Evolutionary conservation across 2,113 vertebrate genomes (phyloP).

Genomic region (Ginglymostoma cirratum): DNA sequence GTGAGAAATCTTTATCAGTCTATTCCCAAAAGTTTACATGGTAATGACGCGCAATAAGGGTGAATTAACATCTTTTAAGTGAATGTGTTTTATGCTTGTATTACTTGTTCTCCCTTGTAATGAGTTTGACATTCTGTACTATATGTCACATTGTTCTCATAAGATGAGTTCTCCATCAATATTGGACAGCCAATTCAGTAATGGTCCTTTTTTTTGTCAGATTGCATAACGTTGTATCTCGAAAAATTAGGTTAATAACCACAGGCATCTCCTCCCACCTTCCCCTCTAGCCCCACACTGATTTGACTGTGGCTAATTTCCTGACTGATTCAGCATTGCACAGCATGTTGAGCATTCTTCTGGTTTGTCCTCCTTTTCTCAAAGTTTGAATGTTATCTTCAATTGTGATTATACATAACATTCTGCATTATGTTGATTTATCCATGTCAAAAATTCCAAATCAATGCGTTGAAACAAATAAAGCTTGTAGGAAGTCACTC

Average conservation of each 20-base stretch:
- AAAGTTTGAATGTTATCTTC: background rate
- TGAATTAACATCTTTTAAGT: background rate
- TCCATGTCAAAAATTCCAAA: background rate
- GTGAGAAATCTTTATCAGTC: background rate
- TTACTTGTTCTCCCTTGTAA: background rate
- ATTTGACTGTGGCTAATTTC: background rate
- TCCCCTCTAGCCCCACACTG: background rate
- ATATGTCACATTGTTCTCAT: background rate
- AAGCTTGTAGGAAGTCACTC: background rate
- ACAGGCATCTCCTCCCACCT: no score
- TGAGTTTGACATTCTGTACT: background rate
- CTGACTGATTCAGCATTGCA: background rate
- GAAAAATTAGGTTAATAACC: background rate
- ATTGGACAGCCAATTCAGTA: background rate
- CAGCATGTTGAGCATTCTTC: background rate
- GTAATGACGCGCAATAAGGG: background rate
- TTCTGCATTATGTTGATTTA: background rate
- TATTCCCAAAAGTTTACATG: background rate
- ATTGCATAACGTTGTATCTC: background rate
- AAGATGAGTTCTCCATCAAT: background rate
- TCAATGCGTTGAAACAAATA: background rate
- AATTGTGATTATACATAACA: background rate
- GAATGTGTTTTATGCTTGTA: background rate
- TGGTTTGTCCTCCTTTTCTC: background rate
- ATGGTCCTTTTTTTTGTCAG: background rate